Percentiles rank a stretch among this genome's conserved stretches.
phyloP scores from a whole-genome alignment of 2,888 invertebrate genomes.

The Auanema sp. region DNA sequence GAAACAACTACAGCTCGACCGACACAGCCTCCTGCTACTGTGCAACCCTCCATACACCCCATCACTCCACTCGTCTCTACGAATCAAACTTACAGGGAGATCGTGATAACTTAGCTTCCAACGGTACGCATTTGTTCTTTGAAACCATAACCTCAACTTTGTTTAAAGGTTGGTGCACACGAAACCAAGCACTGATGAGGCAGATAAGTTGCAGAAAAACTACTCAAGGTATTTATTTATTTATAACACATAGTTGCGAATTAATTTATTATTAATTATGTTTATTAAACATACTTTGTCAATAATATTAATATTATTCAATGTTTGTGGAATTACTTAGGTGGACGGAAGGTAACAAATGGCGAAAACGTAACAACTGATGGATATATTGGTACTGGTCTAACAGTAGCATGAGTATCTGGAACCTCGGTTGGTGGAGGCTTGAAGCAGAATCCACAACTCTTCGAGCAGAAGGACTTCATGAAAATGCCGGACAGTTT shows the following conservation, averaged over 20 bases:
- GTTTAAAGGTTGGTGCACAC: constrained; percentile 60
- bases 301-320: not conserved
- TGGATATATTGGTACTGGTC: constrained; percentile 18
- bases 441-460: constrained; percentile 61
- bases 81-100: constrained; percentile 55
- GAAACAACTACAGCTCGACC: constrained; percentile 12
- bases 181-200: constrained; percentile 62
- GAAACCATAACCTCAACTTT: too few species aligned
- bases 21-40: constrained; percentile 17
- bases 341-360: constrained; percentile 47
- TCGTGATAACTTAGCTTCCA: constrained; percentile 54
- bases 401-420: constrained; percentile 22
- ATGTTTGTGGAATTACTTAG: constrained; percentile 7
- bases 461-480: constrained; percentile 54
- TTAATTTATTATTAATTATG: not conserved
- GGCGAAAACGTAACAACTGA: constrained; percentile 48
- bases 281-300: constrained; percentile 16
- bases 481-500: constrained; percentile 51
- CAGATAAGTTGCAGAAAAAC: too few species aligned
- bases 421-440: constrained; percentile 55
- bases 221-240: too few species aligned
- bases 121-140: constrained; percentile 33
- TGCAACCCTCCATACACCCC: constrained; percentile 27
- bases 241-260: too few species aligned
- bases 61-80: constrained; percentile 23